Conservation (phyloP, 2,113 vertebrate genomes). For the Sylvietta virens region DNA sequence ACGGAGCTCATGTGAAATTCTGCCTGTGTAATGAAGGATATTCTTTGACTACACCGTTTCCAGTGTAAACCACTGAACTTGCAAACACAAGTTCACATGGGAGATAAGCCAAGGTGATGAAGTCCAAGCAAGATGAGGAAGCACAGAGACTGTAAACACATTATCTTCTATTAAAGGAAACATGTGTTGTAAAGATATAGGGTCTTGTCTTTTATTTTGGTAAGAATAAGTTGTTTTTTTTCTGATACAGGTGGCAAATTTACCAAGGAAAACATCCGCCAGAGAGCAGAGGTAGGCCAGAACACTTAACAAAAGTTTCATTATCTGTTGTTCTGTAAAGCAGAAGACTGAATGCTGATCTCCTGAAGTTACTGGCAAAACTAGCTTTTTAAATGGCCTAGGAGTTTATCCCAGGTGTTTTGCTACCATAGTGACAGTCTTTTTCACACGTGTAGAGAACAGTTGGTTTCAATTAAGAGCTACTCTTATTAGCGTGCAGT, state of each 20-base stretch:
- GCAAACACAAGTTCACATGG: neutral
- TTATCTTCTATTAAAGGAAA: constrained; percentile 22
- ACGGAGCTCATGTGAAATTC: neutral
- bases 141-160: neutral
- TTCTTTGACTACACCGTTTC: neutral
- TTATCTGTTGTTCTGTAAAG: neutral
- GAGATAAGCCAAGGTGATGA: neutral
- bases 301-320: neutral
- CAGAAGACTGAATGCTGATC: neutral
- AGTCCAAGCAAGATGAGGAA: constrained; percentile 29
- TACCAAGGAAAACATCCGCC: neutral
- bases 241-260: neutral
- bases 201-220: neutral
- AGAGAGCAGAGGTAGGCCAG: neutral
- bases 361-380: neutral
- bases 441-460: neutral
- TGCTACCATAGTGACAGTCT: neutral
- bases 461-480: neutral
- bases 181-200: neutral
- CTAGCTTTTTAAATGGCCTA: neutral
- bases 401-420: neutral
- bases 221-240: neutral
- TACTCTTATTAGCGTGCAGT: neutral
- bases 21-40: neutral
- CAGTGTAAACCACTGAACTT: neutral